A percentile compares a stretch with the other conserved stretches of the same genome.
phyloP scores from a whole-genome alignment of 2,797 vertebrate genomes.

The Aplochiton taeniatus region DNA sequence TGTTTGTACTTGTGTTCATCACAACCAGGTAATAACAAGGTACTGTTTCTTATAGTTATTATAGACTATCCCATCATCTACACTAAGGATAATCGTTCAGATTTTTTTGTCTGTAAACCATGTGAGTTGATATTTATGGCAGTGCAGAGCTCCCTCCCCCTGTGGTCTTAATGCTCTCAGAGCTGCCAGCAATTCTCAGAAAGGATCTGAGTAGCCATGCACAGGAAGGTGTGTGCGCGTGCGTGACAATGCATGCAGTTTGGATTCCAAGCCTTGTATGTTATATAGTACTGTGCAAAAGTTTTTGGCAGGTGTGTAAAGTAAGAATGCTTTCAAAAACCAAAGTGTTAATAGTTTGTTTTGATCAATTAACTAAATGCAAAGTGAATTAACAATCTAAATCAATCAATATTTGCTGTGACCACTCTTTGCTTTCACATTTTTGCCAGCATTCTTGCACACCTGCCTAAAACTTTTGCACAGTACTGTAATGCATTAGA shows the following conservation, averaged over 20 bases:
- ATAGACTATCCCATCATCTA: conserved; percentile 50
- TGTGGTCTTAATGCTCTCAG: conserved; percentile 66
- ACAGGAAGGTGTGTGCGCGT: conserved; percentile 66
- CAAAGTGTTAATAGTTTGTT: too few species aligned
- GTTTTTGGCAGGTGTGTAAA: too few species aligned
- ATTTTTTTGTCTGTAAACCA: conserved; percentile 26
- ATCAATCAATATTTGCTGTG: too few species aligned
- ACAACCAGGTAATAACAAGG: conserved; percentile 10
- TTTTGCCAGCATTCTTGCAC: too few species aligned
- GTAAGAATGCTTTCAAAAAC: too few species aligned
- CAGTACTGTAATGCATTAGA: too few species aligned
- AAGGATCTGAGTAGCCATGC: conserved; percentile 63
- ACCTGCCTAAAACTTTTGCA: too few species aligned
- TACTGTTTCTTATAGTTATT: conserved; percentile 22
- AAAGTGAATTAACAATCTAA: too few species aligned
- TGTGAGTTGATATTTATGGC: conserved; percentile 52
- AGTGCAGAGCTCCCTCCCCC: conserved; percentile 44
- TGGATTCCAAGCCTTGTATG: not conserved
- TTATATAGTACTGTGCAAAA: too few species aligned
- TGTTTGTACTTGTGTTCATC: not conserved
- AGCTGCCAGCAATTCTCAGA: conserved; percentile 70
- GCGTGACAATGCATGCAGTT: not conserved
- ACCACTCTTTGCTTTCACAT: too few species aligned
- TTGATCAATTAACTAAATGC: too few species aligned
- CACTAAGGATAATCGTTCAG: conserved; percentile 48